Evolutionary conservation across 2,113 vertebrate species (phyloP).

Genomic region (Gallinago undulata): DNA sequence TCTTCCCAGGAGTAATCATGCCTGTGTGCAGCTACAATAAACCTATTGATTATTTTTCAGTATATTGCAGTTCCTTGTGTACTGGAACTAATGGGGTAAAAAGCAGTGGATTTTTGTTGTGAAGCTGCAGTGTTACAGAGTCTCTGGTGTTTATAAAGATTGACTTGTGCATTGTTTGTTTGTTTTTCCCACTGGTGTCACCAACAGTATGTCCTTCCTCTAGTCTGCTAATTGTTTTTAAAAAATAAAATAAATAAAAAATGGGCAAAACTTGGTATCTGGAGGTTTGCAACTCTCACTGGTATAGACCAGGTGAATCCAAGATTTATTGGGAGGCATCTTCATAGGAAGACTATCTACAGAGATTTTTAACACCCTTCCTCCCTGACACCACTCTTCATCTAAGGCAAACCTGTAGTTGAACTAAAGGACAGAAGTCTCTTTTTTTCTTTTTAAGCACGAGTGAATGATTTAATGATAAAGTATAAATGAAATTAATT

Average conservation of each 20-base stretch:
- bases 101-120: not conserved
- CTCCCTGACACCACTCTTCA: not conserved
- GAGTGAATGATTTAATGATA: not conserved
- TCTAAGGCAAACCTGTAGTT: not conserved
- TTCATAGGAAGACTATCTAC: not conserved
- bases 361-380: not conserved
- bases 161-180: not conserved
- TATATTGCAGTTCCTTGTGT: not conserved
- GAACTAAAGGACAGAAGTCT: not conserved
- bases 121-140: not conserved
- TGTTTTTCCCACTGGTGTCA: not conserved
- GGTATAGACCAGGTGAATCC: not conserved
- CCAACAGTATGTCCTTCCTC: not conserved
- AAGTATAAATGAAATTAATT: not conserved
- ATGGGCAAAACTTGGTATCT: not conserved
- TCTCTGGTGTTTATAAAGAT: not conserved
- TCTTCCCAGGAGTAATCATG: not conserved
- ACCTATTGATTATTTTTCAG: not conserved
- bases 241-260: not conserved
- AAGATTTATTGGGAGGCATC: not conserved
- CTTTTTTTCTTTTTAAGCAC: not conserved
- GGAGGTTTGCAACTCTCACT: not conserved
- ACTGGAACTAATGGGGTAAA: not conserved
- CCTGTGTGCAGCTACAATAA: not conserved
- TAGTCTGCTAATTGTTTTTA: not conserved